Evolutionary conservation across 2,888 invertebrate genomes (phyloP).

Genomic region (Incurvaria masculella): DNA sequence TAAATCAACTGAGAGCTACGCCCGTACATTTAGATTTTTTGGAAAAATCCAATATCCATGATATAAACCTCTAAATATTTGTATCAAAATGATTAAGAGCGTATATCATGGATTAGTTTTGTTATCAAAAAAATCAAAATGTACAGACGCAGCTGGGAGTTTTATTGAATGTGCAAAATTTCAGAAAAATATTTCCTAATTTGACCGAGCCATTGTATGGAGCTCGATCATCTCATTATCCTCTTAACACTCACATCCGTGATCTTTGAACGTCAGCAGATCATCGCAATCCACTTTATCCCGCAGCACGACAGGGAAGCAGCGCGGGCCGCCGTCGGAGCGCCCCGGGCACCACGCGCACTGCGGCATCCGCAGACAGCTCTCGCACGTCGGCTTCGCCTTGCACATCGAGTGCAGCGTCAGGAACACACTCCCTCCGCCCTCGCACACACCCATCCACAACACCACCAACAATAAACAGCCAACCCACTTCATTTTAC

Average conservation of each 20-base stretch:
- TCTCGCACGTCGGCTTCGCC: constrained; percentile 35
- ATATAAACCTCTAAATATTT: too few relatives aligned
- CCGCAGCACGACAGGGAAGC: neutral
- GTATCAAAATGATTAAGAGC: too few relatives aligned
- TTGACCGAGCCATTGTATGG: too few relatives aligned
- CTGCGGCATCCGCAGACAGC: constrained; percentile 35
- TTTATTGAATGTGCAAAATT: too few relatives aligned
- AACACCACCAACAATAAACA: neutral
- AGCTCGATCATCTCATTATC: too few relatives aligned
- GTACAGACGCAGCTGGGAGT: too few relatives aligned
- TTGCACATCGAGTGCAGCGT: constrained; percentile 35
- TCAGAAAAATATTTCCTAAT: too few relatives aligned
- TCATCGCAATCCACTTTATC: neutral
- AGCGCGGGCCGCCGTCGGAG: neutral
- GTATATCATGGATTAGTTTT: too few relatives aligned
- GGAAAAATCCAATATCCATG: too few relatives aligned
- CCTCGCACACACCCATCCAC: neutral
- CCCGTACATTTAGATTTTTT: too few relatives aligned
- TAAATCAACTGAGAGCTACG: too few relatives aligned
- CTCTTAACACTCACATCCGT: neutral
- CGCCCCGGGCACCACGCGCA: constrained; percentile 39
- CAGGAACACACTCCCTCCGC: constrained; percentile 14
- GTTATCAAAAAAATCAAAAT: too few relatives aligned
- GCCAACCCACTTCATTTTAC: neutral
- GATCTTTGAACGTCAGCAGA: neutral